Percentiles rank a stretch among this genome's conserved stretches.
These are phyloP conservation scores for Protula sp. DNA, from an alignment of 2,888 invertebrate species.

Conservation along the genomic window DNA sequence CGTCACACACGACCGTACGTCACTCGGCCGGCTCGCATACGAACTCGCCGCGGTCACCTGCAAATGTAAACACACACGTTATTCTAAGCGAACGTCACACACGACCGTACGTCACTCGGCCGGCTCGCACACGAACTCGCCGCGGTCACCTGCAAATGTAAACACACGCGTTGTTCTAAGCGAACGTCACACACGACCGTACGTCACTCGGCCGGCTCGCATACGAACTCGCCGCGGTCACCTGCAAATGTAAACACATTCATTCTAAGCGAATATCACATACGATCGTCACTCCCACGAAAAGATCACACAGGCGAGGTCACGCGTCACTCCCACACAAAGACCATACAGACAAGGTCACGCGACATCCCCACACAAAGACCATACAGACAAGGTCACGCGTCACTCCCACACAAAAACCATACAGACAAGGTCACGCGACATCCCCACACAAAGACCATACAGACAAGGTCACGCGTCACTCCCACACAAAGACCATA, in stretches of 20 bases:
- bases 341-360: constrained; percentile 41
- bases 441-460: neutral
- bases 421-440: too few relatives aligned
- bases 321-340: constrained; percentile 42
- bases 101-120: too few relatives aligned
- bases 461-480: too few relatives aligned
- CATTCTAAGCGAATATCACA: too few relatives aligned
- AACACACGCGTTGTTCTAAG: too few relatives aligned
- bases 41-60: constrained; percentile 31
- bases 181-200: too few relatives aligned
- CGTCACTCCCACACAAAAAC: neutral
- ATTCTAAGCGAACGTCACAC: too few relatives aligned
- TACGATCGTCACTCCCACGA: too few relatives aligned
- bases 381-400: constrained; percentile 36
- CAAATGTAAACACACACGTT: too few relatives aligned
- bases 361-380: constrained; percentile 46
- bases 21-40: constrained; percentile 49
- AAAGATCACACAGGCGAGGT: constrained; percentile 44
- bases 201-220: constrained; percentile 51
- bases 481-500: neutral
- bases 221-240: constrained; percentile 35
- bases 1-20: too few relatives aligned
- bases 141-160: constrained; percentile 9
- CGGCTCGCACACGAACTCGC: constrained; percentile 44
- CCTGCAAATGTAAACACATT: too few relatives aligned